phyloP scores from a whole-genome alignment of 2,797 vertebrate species.

The Phalanger gymnotis region DNA sequence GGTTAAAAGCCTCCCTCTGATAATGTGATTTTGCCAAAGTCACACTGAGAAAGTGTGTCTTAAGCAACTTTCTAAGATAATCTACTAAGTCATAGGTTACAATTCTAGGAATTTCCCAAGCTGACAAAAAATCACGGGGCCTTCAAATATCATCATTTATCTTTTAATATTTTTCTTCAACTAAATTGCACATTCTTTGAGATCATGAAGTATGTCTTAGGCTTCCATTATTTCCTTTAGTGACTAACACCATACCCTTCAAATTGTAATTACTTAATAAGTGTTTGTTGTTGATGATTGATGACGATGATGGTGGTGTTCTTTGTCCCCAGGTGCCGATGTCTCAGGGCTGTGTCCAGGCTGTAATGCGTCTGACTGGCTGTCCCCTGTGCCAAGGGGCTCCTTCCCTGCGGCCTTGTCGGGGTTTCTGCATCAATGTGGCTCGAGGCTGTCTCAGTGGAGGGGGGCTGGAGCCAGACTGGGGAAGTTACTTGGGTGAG shows the following conservation, averaged over 20 bases:
- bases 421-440: slow-evolving; percentile 92
- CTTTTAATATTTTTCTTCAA: background rate
- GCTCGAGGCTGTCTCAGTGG: slow-evolving; percentile 93
- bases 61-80: background rate
- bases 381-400: slow-evolving; percentile 92
- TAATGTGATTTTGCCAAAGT: background rate
- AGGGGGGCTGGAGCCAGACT: slow-evolving; percentile 90
- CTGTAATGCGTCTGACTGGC: slow-evolving; percentile 93
- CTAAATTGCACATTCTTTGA: background rate
- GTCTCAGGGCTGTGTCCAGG: slow-evolving; percentile 82
- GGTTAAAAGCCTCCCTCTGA: background rate
- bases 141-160: background rate
- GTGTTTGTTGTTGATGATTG: slow-evolving; percentile 14
- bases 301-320: background rate
- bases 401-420: slow-evolving; percentile 89
- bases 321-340: slow-evolving; percentile 72
- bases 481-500: slow-evolving; percentile 93
- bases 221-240: background rate
- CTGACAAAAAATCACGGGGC: background rate
- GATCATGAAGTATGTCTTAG: background rate
- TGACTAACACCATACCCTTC: background rate
- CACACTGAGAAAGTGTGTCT: background rate
- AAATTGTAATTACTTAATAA: background rate
- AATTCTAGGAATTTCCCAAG: background rate
- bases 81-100: background rate